Evolutionary conservation across 2,113 vertebrate genomes (phyloP), one percentile per base, ranked within the genome.

Genomic region (Regulus satrapa): DNA sequence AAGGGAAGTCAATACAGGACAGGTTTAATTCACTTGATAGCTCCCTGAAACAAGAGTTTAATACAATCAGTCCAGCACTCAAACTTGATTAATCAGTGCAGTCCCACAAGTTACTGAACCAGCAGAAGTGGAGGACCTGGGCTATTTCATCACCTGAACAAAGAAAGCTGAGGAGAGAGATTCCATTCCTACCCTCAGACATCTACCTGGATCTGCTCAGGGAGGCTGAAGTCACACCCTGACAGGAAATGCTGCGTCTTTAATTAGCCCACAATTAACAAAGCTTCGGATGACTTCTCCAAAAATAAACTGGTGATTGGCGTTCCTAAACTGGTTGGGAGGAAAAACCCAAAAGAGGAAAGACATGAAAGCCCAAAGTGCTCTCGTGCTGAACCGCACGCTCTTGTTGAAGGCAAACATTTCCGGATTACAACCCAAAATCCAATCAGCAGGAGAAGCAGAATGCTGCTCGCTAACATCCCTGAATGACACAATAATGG

Each of bases 21-120:
- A 43, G 43, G 59, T 93, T 95, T 91, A 87, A 96, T 89, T 95
- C 69, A 73, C 48, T 56, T 85, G 75, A 90, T 41, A 59, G 48
- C 14, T 93, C 74, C 67, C 89, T 55, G 64, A 82, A 82, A 73
- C 49, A 68, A 82, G 67, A 77, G 51, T 74, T 93, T 81, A 95
- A 89, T 52, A 67, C 74, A 80, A 95, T 90, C 78, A 67, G 43
- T 93, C 81, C 71, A 90, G 71, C 74, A 80, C 59, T 62, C 82
- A 74, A 91, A 85, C 78, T 80, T 74, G 55, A 95, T 89, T 77
- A 88, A 94, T 63, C 71, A 67, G 62, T 26, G 58, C 62, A 63
- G 88, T 40, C 92, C 81, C 76, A 58, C 32, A 76, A 55, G 49
- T 4, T 91, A 74, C 38, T 67, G 85, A 79, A 75, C 54, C 11